A percentile compares a stretch with the other conserved stretches of the same genome.
Evolutionary conservation across 2,888 invertebrate species (phyloP).

Genomic region (Argyresthia goedartella): DNA sequence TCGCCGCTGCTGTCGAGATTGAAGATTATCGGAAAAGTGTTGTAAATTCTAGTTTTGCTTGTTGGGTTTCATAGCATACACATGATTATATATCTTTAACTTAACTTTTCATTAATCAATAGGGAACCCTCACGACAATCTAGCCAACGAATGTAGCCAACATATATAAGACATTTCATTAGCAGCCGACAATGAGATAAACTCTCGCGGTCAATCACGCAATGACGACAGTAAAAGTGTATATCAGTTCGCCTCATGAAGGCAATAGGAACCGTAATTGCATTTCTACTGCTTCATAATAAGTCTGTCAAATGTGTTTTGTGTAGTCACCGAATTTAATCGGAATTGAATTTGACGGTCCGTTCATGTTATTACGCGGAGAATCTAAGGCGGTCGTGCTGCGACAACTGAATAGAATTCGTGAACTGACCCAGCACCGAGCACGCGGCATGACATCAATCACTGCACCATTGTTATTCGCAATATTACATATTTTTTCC

Average conservation of each 20-base stretch:
- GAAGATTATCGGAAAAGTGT: no score
- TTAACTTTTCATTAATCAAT: no score
- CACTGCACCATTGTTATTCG: slow-evolving; percentile 4
- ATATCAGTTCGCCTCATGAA: slow-evolving; percentile 11
- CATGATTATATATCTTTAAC: no score
- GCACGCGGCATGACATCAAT: slow-evolving; percentile 9
- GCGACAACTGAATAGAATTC: slow-evolving; percentile 30
- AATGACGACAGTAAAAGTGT: slow-evolving; percentile 16
- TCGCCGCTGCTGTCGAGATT: no score
- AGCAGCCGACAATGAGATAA: slow-evolving; percentile 7
- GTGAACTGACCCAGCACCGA: slow-evolving; percentile 23
- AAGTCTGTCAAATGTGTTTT: slow-evolving; percentile 16
- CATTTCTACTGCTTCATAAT: slow-evolving; percentile 17
- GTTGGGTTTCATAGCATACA: no score
- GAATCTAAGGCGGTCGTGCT: slow-evolving; percentile 28
- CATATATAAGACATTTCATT: background rate
- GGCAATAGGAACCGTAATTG: slow-evolving; percentile 5
- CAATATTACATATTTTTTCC: background rate
- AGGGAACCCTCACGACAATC: no score
- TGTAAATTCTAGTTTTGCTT: no score
- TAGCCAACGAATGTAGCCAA: background rate
- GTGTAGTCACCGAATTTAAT: slow-evolving; percentile 23
- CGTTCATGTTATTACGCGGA: slow-evolving; percentile 27
- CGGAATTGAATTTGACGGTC: slow-evolving; percentile 26
- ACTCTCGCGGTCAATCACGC: slow-evolving; percentile 11